Percentiles rank a stretch among this genome's conserved stretches.
phyloP scores from a whole-genome alignment of 2,888 invertebrate genomes.

The Eupithecia pulchellata region DNA sequence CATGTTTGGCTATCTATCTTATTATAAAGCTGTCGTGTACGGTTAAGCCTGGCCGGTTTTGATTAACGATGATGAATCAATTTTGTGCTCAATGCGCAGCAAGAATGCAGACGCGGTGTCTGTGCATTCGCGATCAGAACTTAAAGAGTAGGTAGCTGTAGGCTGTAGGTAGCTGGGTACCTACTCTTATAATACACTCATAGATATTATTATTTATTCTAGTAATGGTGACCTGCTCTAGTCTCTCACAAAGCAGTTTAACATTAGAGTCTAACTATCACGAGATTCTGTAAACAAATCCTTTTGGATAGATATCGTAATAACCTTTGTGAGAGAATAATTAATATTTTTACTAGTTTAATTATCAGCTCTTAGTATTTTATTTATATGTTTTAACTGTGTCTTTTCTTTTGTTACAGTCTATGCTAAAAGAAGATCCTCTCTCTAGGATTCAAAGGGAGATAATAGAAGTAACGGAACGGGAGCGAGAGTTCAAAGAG shows the following conservation, averaged over 20 bases:
- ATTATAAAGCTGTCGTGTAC: slow-evolving; percentile 11
- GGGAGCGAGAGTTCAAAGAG: slow-evolving; percentile 92
- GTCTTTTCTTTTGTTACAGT: slow-evolving; percentile 67
- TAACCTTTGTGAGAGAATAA: no score
- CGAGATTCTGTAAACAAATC: no score
- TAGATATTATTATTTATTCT: no score
- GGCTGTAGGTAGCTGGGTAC: no score
- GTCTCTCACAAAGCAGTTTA: no score
- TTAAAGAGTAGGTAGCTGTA: not conserved
- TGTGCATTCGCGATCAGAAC: slow-evolving; percentile 1
- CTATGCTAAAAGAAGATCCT: slow-evolving; percentile 88
- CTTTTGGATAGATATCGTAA: no score
- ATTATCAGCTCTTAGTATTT: not conserved
- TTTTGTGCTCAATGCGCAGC: slow-evolving; percentile 34
- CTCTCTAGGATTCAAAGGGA: slow-evolving; percentile 94
- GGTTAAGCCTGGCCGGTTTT: slow-evolving; percentile 23
- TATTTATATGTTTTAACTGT: not conserved
- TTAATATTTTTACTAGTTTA: no score
- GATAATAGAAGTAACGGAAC: slow-evolving; percentile 93
- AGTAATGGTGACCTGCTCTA: no score
- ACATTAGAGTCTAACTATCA: no score
- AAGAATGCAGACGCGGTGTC: slow-evolving; percentile 37
- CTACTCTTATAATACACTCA: no score
- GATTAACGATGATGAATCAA: slow-evolving; percentile 45
- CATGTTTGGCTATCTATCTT: not conserved